Evolutionary conservation across 2,113 vertebrate genomes (phyloP).

Genomic region (Zosterops japonicus): DNA sequence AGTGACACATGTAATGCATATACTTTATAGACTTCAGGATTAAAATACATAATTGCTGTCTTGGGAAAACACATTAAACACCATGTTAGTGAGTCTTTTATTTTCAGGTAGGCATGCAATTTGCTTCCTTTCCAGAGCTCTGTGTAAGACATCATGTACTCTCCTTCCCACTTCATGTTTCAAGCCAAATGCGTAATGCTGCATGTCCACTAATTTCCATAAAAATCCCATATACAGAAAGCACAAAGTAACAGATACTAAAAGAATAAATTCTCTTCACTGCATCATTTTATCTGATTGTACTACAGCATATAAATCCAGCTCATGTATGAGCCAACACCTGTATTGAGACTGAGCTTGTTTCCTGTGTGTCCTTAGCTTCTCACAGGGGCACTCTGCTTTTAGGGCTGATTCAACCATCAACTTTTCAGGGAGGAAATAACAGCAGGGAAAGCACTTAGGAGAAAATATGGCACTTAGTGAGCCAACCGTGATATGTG

Average conservation of each 20-base stretch:
- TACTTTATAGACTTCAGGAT: background rate
- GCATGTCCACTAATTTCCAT: background rate
- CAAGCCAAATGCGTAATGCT: background rate
- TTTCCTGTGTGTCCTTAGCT: background rate
- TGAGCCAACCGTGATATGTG: background rate
- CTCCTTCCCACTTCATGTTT: background rate
- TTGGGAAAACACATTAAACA: background rate
- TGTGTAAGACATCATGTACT: background rate
- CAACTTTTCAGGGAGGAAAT: background rate
- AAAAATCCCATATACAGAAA: background rate
- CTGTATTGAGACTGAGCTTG: background rate
- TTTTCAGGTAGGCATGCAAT: background rate
- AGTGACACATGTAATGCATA: background rate
- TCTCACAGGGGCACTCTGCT: background rate
- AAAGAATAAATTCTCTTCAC: background rate
- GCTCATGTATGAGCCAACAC: background rate
- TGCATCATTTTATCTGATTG: background rate
- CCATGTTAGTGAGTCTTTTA: background rate
- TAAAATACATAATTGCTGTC: background rate
- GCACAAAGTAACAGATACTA: background rate
- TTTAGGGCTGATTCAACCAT: background rate
- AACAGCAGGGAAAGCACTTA: background rate
- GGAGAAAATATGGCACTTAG: background rate
- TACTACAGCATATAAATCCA: accelerated
- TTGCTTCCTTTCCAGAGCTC: background rate